phyloP scores from a whole-genome alignment of 2,888 invertebrate genomes.

The Anticlea derivata region DNA sequence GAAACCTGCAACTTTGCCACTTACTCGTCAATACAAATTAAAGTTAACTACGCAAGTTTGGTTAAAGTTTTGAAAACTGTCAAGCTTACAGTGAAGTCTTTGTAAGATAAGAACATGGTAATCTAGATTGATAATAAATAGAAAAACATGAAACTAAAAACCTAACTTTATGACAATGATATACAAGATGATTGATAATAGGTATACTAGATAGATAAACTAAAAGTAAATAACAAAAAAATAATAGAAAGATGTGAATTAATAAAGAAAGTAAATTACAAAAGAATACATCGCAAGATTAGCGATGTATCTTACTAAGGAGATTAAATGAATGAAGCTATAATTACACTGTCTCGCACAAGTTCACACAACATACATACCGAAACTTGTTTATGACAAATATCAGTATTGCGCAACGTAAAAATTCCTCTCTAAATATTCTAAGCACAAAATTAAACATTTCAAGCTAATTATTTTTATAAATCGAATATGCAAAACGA shows the following conservation, averaged over 20 bases:
- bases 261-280: background rate
- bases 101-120: too few species aligned
- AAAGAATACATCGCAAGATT: background rate
- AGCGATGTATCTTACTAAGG: background rate
- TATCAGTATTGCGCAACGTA: conserved; percentile 6
- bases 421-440: conserved; percentile 17
- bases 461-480: background rate
- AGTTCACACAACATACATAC: background rate
- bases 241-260: background rate
- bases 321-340: background rate
- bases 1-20: background rate
- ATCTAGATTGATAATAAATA: too few species aligned
- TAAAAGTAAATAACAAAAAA: background rate
- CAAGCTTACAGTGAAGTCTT: too few species aligned
- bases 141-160: too few species aligned
- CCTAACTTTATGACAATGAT: too few species aligned
- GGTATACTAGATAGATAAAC: background rate
- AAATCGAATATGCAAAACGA: too few species aligned
- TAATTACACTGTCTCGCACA: conserved; percentile 15
- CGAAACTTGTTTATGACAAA: conserved; percentile 15
- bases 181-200: too few species aligned
- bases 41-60: too few species aligned
- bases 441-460: conserved; percentile 10
- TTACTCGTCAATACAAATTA: background rate
- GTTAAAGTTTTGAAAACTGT: too few species aligned